phyloP scores from a whole-genome alignment of 2,888 invertebrate species.

The Lordiphosa fenestrarum region DNA sequence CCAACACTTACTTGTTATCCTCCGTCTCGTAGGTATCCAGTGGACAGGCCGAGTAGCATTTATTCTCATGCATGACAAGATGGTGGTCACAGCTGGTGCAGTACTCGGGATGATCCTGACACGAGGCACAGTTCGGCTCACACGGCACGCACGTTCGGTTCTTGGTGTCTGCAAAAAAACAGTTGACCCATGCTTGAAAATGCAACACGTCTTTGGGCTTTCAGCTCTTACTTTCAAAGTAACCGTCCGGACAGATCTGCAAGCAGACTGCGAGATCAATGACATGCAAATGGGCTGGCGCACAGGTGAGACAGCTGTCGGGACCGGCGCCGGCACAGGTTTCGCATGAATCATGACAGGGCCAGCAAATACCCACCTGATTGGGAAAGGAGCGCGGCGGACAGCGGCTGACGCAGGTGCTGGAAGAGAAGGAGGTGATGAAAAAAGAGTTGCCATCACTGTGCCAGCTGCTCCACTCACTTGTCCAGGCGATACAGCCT shows the following conservation, averaged over 20 bases:
- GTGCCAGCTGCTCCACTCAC: constrained; percentile 80
- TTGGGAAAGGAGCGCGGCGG: constrained; percentile 92
- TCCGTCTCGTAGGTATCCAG: constrained; percentile 91
- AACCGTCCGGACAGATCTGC: constrained; percentile 93
- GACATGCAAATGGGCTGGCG: constrained; percentile 90
- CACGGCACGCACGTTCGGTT: constrained; percentile 91
- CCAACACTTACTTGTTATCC: constrained; percentile 85
- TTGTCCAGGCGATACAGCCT: constrained; percentile 90
- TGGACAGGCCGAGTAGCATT: constrained; percentile 92
- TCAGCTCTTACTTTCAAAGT: constrained; percentile 86
- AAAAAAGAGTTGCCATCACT: not conserved
- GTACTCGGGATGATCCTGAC: constrained; percentile 89
- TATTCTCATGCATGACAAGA: constrained; percentile 89
- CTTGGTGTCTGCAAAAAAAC: constrained; percentile 82
- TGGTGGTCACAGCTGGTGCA: constrained; percentile 95
- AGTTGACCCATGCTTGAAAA: too few species aligned
- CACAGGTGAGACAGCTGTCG: constrained; percentile 91
- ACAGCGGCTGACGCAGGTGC: constrained; percentile 91
- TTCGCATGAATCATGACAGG: constrained; percentile 93
- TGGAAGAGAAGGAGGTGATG: constrained; percentile 74
- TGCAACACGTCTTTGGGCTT: too few species aligned
- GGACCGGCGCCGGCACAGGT: constrained; percentile 93
- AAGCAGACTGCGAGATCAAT: constrained; percentile 92
- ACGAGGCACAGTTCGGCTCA: constrained; percentile 92
- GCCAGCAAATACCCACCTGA: constrained; percentile 90